Conservation (phyloP, 1,140 invertebrate genomes). For the Cotesia vestalis region DNA sequence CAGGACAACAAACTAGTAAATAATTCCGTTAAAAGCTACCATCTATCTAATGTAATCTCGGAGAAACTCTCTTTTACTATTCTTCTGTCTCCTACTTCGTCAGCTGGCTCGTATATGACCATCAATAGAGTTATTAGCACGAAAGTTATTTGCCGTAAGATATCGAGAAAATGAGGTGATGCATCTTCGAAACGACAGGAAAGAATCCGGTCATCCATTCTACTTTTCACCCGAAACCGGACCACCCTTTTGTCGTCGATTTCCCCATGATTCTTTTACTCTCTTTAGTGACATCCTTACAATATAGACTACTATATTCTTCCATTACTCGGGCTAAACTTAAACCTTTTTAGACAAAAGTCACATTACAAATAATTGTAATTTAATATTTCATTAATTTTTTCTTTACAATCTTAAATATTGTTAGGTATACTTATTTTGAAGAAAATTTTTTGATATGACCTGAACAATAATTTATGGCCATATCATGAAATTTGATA, state of each 20-base stretch:
- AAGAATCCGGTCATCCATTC: slow-evolving; percentile 42
- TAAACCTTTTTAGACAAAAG: no score
- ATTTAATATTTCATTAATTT: no score
- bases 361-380: no score
- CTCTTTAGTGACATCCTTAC: neutral
- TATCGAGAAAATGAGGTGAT: slow-evolving; percentile 33
- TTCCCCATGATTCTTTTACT: neutral
- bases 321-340: no score
- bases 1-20: no score
- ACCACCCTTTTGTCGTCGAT: slow-evolving; percentile 11
- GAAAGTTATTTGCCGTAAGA: slow-evolving; percentile 34
- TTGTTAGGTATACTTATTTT: no score
- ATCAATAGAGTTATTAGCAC: slow-evolving; percentile 43
- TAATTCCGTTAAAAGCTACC: no score
- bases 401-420: no score
- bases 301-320: no score
- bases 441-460: no score
- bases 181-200: slow-evolving; percentile 40
- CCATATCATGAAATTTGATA: no score
- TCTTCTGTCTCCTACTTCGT: neutral
- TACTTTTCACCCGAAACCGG: neutral
- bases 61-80: neutral
- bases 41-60: neutral
- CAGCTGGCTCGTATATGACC: slow-evolving; percentile 3
- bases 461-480: no score